These are phyloP conservation scores for Chrysodeixis includens DNA, from an alignment of 2,888 invertebrate species.

Conservation along the genomic window DNA sequence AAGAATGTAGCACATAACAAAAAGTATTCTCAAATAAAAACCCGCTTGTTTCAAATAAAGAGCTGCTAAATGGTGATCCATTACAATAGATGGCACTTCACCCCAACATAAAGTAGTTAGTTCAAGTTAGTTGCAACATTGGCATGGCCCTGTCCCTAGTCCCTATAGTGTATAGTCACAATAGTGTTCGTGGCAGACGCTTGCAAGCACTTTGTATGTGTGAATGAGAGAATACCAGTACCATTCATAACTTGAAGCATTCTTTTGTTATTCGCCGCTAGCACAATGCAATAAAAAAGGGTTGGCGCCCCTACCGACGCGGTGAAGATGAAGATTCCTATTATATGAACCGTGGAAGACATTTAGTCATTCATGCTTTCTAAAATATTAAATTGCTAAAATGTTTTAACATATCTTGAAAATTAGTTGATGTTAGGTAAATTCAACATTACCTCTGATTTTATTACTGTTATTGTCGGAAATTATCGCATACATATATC, in stretches of 20 bases:
- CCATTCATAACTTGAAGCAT: constrained; percentile 60
- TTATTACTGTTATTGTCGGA: too few species aligned
- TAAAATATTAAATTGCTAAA: constrained; percentile 1
- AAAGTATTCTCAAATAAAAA: background rate
- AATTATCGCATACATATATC: too few species aligned
- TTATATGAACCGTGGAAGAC: constrained; percentile 1
- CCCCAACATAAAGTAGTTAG: background rate
- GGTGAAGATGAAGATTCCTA: constrained; percentile 33
- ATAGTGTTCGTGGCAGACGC: constrained; percentile 50
- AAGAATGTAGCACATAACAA: background rate
- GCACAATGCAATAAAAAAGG: constrained; percentile 56
- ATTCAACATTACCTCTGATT: background rate
- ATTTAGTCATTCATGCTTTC: constrained; percentile 11
- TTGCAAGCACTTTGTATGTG: constrained; percentile 29
- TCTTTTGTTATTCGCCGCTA: constrained; percentile 60
- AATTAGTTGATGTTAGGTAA: constrained; percentile 6
- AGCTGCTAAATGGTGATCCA: background rate
- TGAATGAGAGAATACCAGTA: constrained; percentile 64
- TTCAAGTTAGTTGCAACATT: background rate
- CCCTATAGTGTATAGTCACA: constrained; percentile 23
- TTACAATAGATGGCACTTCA: constrained; percentile 3
- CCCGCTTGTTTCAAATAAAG: background rate
- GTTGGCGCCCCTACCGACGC: constrained; percentile 58
- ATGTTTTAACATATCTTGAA: background rate
- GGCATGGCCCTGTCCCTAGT: background rate